These are phyloP conservation scores for Habropoda laboriosa DNA, from an alignment of 1,140 invertebrate species.

Conservation along the genomic window DNA sequence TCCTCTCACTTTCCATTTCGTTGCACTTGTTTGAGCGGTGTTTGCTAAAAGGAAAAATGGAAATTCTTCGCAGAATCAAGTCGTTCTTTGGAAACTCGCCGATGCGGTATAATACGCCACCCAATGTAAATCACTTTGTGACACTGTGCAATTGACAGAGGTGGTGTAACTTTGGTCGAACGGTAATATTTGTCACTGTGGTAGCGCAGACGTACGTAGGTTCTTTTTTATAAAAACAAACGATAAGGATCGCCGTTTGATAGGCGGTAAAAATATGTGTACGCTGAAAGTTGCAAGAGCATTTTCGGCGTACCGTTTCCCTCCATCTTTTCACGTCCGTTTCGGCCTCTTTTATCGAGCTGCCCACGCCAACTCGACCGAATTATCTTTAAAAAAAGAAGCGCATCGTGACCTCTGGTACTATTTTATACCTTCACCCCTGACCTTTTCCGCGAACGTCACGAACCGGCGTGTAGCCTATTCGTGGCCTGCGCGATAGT, in stretches of 20 bases:
- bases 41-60: neutral
- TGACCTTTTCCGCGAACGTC: constrained; percentile 61
- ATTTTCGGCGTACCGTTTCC: constrained; percentile 17
- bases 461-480: constrained; percentile 21
- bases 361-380: constrained; percentile 29
- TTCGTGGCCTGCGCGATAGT: constrained; percentile 21
- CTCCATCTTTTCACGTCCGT: neutral
- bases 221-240: too few species aligned
- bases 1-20: neutral
- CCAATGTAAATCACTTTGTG: too few species aligned
- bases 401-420: constrained; percentile 44
- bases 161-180: too few species aligned
- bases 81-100: too few species aligned
- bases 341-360: neutral
- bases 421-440: constrained; percentile 62
- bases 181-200: too few species aligned
- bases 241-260: too few species aligned
- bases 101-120: too few species aligned
- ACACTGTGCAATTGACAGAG: too few species aligned
- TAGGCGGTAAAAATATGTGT: too few species aligned
- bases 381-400: constrained; percentile 57
- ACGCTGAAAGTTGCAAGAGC: too few species aligned
- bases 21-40: neutral
- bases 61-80: neutral
- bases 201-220: too few species aligned